Evolutionary conservation across 2,888 invertebrate species (phyloP).

Genomic region (Eumacrocentrus americanus): DNA sequence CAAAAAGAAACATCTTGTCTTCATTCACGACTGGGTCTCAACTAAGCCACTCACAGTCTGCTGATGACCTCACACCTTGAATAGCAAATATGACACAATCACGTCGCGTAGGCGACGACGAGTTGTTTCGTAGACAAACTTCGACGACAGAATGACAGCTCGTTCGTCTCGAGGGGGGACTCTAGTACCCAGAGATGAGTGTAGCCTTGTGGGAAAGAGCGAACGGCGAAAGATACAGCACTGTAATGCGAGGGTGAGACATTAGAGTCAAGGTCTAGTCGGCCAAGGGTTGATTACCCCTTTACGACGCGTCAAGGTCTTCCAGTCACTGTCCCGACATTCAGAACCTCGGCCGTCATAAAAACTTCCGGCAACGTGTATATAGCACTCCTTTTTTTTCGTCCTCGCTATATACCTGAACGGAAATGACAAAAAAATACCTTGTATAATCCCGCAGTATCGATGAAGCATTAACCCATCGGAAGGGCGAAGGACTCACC

Average conservation of each 20-base stretch:
- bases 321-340: slow-evolving; percentile 15
- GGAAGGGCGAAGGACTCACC: slow-evolving; percentile 8
- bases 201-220: slow-evolving; percentile 40
- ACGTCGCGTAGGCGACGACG: slow-evolving; percentile 35
- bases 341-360: slow-evolving; percentile 40
- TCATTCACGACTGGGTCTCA: too few species aligned
- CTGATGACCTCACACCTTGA: not conserved
- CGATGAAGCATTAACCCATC: slow-evolving; percentile 14
- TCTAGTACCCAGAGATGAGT: slow-evolving; percentile 40
- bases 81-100: slow-evolving; percentile 2
- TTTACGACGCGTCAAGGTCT: slow-evolving; percentile 58
- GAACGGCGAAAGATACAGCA: slow-evolving; percentile 34
- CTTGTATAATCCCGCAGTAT: not conserved
- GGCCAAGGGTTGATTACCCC: slow-evolving; percentile 59
- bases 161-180: slow-evolving; percentile 37
- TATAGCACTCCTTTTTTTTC: slow-evolving; percentile 23
- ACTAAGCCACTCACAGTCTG: too few species aligned
- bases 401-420: slow-evolving; percentile 15
- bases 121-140: slow-evolving; percentile 55
- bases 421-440: not conserved
- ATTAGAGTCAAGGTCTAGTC: slow-evolving; percentile 54
- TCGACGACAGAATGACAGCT: slow-evolving; percentile 53
- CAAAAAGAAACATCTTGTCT: too few species aligned
- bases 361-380: slow-evolving; percentile 45
- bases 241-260: slow-evolving; percentile 38